These are phyloP conservation scores for Cherax quadricarinatus DNA, from an alignment of 1,140 invertebrate species.

Conservation along the genomic window DNA sequence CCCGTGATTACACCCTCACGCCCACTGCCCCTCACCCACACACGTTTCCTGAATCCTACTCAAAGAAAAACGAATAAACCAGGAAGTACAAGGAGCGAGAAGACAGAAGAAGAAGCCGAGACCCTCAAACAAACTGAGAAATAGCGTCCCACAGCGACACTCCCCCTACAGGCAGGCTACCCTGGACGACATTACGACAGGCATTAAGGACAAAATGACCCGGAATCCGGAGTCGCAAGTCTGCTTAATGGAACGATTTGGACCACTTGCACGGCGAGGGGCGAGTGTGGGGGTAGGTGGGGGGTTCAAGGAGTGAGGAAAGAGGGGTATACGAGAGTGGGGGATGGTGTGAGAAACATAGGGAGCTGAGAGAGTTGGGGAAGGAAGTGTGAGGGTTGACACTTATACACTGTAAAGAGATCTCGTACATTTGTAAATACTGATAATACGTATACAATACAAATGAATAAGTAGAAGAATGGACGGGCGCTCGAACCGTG, in stretches of 20 bases:
- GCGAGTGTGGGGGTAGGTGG: slow-evolving; percentile 21
- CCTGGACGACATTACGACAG: slow-evolving; percentile 71
- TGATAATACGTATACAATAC: too few species aligned
- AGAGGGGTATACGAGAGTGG: background rate
- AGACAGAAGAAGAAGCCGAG: background rate
- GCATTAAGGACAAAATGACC: slow-evolving; percentile 73
- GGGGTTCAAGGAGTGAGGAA: background rate
- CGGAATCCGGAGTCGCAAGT: slow-evolving; percentile 72
- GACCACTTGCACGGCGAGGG: slow-evolving; percentile 65
- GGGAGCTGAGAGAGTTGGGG: background rate
- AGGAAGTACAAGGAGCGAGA: background rate
- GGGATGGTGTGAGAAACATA: background rate
- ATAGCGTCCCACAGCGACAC: slow-evolving; percentile 54
- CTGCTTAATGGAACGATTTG: slow-evolving; percentile 71
- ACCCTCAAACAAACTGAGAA: slow-evolving; percentile 60
- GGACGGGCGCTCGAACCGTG: too few species aligned
- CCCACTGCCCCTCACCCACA: background rate
- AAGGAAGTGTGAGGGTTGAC: background rate
- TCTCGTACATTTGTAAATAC: too few species aligned
- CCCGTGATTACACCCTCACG: background rate
- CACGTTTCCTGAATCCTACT: background rate
- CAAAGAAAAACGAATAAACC: background rate
- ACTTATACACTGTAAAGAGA: background rate
- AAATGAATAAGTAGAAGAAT: too few species aligned
- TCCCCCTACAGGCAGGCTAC: slow-evolving; percentile 33